Evolutionary conservation across 1,140 invertebrate species (phyloP), one percentile per base, ranked within the genome.

Genomic region (Portunus trituberculatus): DNA sequence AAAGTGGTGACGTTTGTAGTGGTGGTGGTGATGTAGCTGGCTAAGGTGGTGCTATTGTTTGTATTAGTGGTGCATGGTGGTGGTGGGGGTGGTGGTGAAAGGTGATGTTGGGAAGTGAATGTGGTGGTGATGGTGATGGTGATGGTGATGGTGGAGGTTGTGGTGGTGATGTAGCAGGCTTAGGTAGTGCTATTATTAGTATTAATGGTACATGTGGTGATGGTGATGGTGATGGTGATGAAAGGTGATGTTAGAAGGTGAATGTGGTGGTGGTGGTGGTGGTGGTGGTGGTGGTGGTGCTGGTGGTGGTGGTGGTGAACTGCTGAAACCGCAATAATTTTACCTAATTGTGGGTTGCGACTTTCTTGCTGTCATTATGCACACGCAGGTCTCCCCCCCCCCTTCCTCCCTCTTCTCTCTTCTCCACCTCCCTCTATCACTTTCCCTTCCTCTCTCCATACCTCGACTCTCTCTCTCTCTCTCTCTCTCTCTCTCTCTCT

Each of bases 261-360:
- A 39, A 39, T 14, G 52, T 59, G 16, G 52, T 59, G 16, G 52
- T 59, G 16, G 52, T 59, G 20, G 67, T 76, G n/a, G 8, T 76
- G n/a, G n/a, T n/a, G n/a, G n/a, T 76, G n/a, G 8, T 76, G n/a
- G n/a, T 76, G 20, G 8, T 76, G 20, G n/a, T 16, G n/a, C 1
- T 76, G 25, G 67, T 76, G 25, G 67, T 76, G 25, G 20, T 76
- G 25, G 67, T 76, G 67, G 67, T 76, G 67, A 76, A 76, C 67
- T 76, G 67, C 67, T 76, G 67, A 76, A 76, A 76, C 67, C 67
- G 25, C 67, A 76, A 76, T 76, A 76, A 76, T n/a, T 76, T 76
- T 76, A 76, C 67, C 67, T 76, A 76, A 76, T 76, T 76, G 67
- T 76, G 67, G 67, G 67, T 76, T 76, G 67, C 67, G 67, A 76